Conservation (phyloP, 2,113 vertebrate species). For the Ameiurus melas region DNA sequence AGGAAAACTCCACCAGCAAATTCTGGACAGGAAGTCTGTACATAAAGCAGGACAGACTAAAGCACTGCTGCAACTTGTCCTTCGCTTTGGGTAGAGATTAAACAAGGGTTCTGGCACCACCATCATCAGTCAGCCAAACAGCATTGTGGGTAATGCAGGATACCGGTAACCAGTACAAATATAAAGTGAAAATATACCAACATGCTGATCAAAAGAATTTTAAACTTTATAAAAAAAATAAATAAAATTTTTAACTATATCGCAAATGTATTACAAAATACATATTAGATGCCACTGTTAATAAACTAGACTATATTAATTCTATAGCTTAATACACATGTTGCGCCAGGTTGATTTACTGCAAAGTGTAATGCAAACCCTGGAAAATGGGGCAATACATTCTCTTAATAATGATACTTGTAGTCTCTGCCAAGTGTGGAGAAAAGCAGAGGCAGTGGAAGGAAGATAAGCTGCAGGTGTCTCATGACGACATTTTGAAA, state of each 20-base stretch:
- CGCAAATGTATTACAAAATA: background rate
- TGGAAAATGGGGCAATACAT: background rate
- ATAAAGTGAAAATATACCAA: background rate
- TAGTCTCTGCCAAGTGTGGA: too few species aligned
- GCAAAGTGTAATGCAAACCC: background rate
- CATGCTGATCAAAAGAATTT: background rate
- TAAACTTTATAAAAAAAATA: background rate
- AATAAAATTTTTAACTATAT: too few species aligned
- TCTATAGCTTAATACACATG: background rate
- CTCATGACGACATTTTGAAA: too few species aligned
- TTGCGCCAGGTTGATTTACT: background rate
- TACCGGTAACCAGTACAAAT: background rate
- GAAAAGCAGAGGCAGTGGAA: too few species aligned
- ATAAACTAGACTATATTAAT: background rate
- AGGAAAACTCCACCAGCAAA: background rate
- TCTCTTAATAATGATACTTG: background rate
- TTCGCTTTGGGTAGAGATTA: background rate
- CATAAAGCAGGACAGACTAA: background rate
- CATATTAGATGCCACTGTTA: background rate
- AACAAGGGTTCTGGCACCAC: background rate
- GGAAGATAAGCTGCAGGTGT: too few species aligned
- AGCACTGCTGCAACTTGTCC: background rate
- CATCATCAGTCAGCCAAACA: background rate
- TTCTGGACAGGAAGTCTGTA: background rate
- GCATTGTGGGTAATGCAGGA: background rate